Evolutionary conservation across 2,113 vertebrate species (phyloP), one percentile per base, ranked within the genome.

Genomic region (Pandion haliaetus): DNA sequence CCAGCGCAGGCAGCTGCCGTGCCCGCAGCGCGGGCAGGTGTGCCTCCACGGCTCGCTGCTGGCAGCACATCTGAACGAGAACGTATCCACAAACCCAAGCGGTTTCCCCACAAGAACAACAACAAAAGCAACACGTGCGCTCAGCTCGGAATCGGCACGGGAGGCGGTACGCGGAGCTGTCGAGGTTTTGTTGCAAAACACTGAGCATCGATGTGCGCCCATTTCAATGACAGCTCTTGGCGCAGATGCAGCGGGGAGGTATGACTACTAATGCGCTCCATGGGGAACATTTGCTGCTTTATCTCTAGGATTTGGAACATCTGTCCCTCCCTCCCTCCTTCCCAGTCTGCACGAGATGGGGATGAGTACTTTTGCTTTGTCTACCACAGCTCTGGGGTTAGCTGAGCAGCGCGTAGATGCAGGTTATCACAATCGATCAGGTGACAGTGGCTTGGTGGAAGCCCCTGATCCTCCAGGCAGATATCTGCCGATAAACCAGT

Each of bases 171-270:
- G 26, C 5, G 10, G 54, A 78, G 54, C 82, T 82, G 73, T 15
- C 3, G 8, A n/a, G 80, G 63, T 40, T 83, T 31, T 31, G 63
- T 20, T 36, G 49, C 17, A 24, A 4, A 88, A 29, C 55, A 20
- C 5, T 0, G 8, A 59, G 44, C 21, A 17, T 4, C 0, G 1
- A 21, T 11, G 0, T 2, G 21, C 20, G 32, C 47, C 50, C 8
- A 9, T 29, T 25, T 26, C 87, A 57, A 2, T 23, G 90, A 38
- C 55, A 83, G 71, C 63, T n/a, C 82, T 45, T 32, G 79, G 34
- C 95, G 61, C 9, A 2, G 15, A 8, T 21, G 67, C n/a, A 17
- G 82, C 19, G 4, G 20, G 84, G 61, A 58, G 28, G 5, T 24
- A 10, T 6, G 36, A 26, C 71, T 19, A 0, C 47, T 31, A 5